phyloP scores from a whole-genome alignment of 2,888 invertebrate species.

The Dryobota labecula region DNA sequence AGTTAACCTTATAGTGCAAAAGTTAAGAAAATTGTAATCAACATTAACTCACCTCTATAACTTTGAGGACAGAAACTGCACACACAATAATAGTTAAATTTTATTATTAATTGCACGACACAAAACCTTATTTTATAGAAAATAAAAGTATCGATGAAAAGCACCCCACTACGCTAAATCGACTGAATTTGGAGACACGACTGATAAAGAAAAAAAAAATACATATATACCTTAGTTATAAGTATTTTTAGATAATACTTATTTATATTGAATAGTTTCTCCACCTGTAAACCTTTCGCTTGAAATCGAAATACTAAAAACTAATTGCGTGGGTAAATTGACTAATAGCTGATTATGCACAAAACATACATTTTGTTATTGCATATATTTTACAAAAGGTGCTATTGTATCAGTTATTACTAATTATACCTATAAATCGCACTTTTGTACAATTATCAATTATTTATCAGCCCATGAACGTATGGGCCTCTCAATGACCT shows the following conservation, averaged over 20 bases:
- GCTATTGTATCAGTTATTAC: not conserved
- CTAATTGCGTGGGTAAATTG: not conserved
- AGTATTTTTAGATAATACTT: not conserved
- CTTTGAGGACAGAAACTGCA: not conserved
- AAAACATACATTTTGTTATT: not conserved
- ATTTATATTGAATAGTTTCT: not conserved
- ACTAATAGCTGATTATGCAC: slow-evolving; percentile 12
- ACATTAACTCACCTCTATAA: slow-evolving; percentile 24
- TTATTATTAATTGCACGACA: not conserved
- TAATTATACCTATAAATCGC: not conserved
- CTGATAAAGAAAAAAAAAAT: not conserved
- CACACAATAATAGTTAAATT: not conserved
- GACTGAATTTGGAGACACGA: not conserved
- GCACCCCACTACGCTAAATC: not conserved
- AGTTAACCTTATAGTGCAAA: not conserved
- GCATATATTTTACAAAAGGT: slow-evolving; percentile 2
- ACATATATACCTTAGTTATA: not conserved
- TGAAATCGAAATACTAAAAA: slow-evolving; percentile 5
- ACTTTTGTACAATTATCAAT: not conserved
- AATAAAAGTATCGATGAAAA: not conserved
- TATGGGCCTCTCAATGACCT: too few relatives aligned
- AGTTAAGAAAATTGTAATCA: not conserved
- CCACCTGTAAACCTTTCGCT: not conserved
- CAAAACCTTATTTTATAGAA: not conserved
- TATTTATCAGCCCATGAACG: too few relatives aligned